Conservation (phyloP, 2,888 invertebrate species). For the Diarsia rubi region DNA sequence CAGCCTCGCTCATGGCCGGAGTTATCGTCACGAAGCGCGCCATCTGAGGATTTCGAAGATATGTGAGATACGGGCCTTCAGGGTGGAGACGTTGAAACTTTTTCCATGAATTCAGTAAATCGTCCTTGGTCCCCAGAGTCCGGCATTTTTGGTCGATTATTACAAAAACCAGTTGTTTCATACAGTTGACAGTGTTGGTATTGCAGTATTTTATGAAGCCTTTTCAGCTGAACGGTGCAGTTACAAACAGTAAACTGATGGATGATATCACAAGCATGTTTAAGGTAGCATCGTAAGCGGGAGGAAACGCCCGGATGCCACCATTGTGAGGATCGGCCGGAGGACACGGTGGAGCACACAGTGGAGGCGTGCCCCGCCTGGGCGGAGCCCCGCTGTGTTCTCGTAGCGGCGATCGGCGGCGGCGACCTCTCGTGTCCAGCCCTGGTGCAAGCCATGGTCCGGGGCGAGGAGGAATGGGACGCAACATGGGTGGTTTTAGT, state of each 20-base stretch:
- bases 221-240: not conserved
- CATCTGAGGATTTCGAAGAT: slow-evolving; percentile 66
- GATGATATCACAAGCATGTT: not conserved
- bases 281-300: too few relatives aligned
- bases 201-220: not conserved
- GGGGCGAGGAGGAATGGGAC: too few relatives aligned
- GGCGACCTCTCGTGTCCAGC: too few relatives aligned
- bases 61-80: not conserved
- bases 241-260: not conserved
- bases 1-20: slow-evolving; percentile 88
- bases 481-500: too few relatives aligned
- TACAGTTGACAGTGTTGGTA: not conserved
- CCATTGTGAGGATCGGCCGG: too few relatives aligned
- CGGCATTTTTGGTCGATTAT: not conserved
- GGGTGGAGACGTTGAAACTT: not conserved
- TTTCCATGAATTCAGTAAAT: not conserved
- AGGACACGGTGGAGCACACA: too few relatives aligned
- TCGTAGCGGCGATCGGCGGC: too few relatives aligned
- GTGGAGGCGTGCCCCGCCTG: too few relatives aligned
- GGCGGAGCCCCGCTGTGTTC: too few relatives aligned
- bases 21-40: slow-evolving; percentile 81
- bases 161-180: not conserved
- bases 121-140: not conserved
- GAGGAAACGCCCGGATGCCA: too few relatives aligned
- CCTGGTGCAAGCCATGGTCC: too few relatives aligned